Evolutionary conservation across 2,888 invertebrate species (phyloP).

Genomic region (Apantesis nais): DNA sequence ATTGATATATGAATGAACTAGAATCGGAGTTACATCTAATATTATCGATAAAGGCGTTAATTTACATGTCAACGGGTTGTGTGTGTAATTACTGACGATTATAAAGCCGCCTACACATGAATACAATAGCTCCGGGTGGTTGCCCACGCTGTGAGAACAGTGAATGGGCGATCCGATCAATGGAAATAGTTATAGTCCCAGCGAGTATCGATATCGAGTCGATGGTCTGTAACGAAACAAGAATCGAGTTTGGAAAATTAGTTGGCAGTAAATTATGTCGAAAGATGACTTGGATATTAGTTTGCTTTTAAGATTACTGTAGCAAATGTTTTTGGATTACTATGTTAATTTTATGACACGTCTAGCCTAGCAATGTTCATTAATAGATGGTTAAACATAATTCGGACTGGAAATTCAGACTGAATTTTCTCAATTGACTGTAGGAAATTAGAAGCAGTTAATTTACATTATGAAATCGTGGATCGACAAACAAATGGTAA

Average conservation of each 20-base stretch:
- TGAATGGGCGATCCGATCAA: slow-evolving; percentile 56
- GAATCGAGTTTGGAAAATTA: slow-evolving; percentile 24
- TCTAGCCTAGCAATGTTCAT: slow-evolving; percentile 1
- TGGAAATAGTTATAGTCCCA: slow-evolving; percentile 38
- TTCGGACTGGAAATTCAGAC: background rate
- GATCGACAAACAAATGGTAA: no score
- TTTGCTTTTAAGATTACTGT: slow-evolving; percentile 1
- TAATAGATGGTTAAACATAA: background rate
- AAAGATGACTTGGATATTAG: slow-evolving; percentile 9
- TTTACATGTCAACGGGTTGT: slow-evolving; percentile 57
- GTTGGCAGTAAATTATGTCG: slow-evolving; percentile 6
- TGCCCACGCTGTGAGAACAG: slow-evolving; percentile 48
- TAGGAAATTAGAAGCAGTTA: background rate
- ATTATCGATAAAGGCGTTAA: slow-evolving; percentile 48
- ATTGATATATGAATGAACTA: slow-evolving; percentile 42
- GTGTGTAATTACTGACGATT: slow-evolving; percentile 57
- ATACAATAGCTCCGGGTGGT: slow-evolving; percentile 57
- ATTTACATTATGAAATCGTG: background rate
- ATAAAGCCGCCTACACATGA: slow-evolving; percentile 59
- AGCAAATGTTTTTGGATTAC: slow-evolving; percentile 4
- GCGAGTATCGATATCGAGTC: slow-evolving; percentile 28
- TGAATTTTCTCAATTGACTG: background rate
- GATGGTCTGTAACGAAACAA: slow-evolving; percentile 29
- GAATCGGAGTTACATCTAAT: slow-evolving; percentile 30
- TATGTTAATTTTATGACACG: slow-evolving; percentile 4